Evolutionary conservation across 92 coral and sea anemone genomes (phyloP), one percentile per base, ranked within the genome.

Genomic region (Porites lobata): DNA sequence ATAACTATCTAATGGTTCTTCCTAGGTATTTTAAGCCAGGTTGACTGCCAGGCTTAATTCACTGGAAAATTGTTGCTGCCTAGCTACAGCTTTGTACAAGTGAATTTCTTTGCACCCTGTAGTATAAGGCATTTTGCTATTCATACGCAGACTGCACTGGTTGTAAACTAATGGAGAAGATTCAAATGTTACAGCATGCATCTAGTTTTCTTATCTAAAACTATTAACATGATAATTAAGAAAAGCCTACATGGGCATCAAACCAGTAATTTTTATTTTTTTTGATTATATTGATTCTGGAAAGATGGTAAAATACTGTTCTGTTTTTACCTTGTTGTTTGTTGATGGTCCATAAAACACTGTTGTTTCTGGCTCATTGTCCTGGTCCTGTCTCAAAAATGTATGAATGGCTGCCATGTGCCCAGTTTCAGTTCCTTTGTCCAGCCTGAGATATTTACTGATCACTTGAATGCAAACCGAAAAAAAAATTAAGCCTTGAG

Each of bases 271-370:
- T 26, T 26, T 26, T 26, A 26, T 26, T 26, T 26, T 26, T 6
- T 74, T 75, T n/a, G n/a, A 21, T 19, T 47, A 72, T 47, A 50
- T 26, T 26, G 29, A 8, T 47, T 57, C 71, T 66, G 50, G 80
- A 20, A 57, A 20, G 50, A 51, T 76, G 80, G 56, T 56, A 1
- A 56, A 32, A 26, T 26, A 26, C 29, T 26, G 47, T 76, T 11
- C 47, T 58, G 47, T 19, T 53, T 58, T 22, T 79, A 93, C 96
- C 91, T 89, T 92, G 77, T 92, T 92, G 57, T 47, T 89, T 59
- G 95, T 92, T 3, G 95, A 92, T 58, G 96, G 81, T 24, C 94
- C 94, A 91, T 93, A 87, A 65, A 84, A 89, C 64, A 91, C 96
- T 80, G n/a, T n/a, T n/a, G n/a, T n/a, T n/a, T n/a, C n/a, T n/a